Percentiles rank a stretch among this genome's conserved stretches.
phyloP scores from a whole-genome alignment of 2,797 vertebrate genomes.

The Epinephelus coioides region DNA sequence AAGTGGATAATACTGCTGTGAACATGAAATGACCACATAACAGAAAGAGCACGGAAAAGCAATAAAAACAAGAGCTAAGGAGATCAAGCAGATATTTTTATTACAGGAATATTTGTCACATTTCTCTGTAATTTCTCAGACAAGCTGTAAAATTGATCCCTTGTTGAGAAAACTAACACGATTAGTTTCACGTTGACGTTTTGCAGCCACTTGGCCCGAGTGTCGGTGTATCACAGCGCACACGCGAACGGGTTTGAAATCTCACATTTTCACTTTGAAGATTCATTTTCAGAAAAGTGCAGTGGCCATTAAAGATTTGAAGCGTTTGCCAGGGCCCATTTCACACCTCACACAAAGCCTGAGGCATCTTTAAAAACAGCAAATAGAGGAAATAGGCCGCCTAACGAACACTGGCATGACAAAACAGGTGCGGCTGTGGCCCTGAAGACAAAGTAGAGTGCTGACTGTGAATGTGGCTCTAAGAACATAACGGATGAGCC shows the following conservation, averaged over 20 bases:
- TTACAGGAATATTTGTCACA: conserved; percentile 11
- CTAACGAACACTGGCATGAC: conserved; percentile 18
- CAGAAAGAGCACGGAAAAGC: conserved; percentile 16
- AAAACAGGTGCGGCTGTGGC: conserved; percentile 25
- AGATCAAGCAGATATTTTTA: conserved; percentile 24
- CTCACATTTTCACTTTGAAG: conserved; percentile 32
- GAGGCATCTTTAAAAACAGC: conserved; percentile 28
- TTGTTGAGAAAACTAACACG: conserved; percentile 40
- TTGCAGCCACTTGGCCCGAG: conserved; percentile 17
- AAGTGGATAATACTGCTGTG: neutral
- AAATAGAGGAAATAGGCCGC: conserved; percentile 42
- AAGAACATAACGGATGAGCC: conserved; percentile 9
- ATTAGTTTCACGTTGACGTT: conserved; percentile 47
- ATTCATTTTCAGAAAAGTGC: conserved; percentile 40
- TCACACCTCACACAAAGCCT: conserved; percentile 48
- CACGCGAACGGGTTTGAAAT: conserved; percentile 22
- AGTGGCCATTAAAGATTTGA: conserved; percentile 33
- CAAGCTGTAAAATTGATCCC: conserved; percentile 46
- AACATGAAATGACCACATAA: conserved; percentile 7
- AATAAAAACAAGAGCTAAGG: conserved; percentile 5
- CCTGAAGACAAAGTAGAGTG: conserved; percentile 35
- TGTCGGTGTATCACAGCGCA: conserved; percentile 3
- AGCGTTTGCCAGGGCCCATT: conserved; percentile 45
- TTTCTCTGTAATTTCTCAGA: conserved; percentile 42
- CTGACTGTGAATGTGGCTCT: conserved; percentile 16